phyloP scores from a whole-genome alignment of 2,113 vertebrate species.

The Prunella fulvescens region DNA sequence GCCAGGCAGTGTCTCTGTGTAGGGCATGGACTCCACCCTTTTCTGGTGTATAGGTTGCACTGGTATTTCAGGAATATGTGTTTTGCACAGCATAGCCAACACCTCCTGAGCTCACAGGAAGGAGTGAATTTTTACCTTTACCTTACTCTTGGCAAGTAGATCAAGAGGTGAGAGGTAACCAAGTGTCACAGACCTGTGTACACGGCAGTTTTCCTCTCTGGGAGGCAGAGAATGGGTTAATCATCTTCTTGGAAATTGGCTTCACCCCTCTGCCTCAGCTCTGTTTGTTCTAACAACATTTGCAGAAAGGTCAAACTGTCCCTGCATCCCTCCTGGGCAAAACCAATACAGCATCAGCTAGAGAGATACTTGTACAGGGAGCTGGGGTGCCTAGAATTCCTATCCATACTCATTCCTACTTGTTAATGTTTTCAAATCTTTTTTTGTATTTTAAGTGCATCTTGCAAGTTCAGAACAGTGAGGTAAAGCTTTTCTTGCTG shows the following conservation, averaged over 20 bases:
- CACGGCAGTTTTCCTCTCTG: not conserved
- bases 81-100: not conserved
- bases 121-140: not conserved
- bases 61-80: not conserved
- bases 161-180: not conserved
- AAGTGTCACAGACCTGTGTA: not conserved
- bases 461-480: not conserved
- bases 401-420: not conserved
- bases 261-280: not conserved
- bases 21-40: not conserved
- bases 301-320: slow-evolving; percentile 40
- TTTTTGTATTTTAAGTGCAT: not conserved
- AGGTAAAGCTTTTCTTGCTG: not conserved
- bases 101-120: not conserved
- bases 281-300: slow-evolving; percentile 15
- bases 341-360: not conserved
- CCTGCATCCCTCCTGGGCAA: not conserved
- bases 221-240: not conserved
- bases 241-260: not conserved
- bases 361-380: not conserved
- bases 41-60: not conserved
- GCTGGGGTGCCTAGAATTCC: not conserved
- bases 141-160: not conserved
- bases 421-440: not conserved
- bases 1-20: not conserved